These are phyloP conservation scores for Leucoraja ocellata DNA, from an alignment of 2,797 vertebrate species.

Conservation along the genomic window DNA sequence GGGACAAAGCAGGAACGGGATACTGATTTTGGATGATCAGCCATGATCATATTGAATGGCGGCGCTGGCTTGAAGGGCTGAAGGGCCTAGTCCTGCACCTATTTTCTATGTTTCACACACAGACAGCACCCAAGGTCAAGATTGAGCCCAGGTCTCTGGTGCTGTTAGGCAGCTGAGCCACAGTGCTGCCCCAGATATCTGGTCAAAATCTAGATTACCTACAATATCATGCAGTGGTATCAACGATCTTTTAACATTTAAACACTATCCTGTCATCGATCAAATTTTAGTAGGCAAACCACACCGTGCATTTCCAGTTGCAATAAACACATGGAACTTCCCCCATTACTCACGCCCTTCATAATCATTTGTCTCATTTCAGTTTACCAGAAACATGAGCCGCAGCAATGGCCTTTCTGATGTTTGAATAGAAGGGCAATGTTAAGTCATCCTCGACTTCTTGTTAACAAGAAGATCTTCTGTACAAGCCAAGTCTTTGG, in stretches of 20 bases:
- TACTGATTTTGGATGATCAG: too few species aligned
- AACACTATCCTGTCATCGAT: too few species aligned
- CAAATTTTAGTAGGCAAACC: not conserved
- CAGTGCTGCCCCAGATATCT: too few species aligned
- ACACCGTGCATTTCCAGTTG: constrained; percentile 15
- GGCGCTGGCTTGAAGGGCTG: too few species aligned
- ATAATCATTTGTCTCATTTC: not conserved
- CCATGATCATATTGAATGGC: too few species aligned
- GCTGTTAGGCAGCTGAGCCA: too few species aligned
- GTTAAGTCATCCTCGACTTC: not conserved
- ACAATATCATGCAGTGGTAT: not conserved
- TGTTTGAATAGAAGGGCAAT: not conserved
- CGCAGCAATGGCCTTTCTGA: not conserved
- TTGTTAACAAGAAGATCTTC: not conserved
- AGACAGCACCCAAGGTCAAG: too few species aligned
- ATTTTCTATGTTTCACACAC: too few species aligned
- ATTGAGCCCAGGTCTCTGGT: too few species aligned
- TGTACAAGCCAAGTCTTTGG: not conserved
- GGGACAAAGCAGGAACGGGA: too few species aligned
- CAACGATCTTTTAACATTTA: not conserved
- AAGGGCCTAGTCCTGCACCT: too few species aligned
- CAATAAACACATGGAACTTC: not conserved
- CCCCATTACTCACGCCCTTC: constrained; percentile 2
- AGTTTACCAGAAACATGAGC: not conserved
- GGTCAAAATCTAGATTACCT: not conserved